Evolutionary conservation across 2,888 invertebrate species (phyloP).

Genomic region (Panzeria rudis): DNA sequence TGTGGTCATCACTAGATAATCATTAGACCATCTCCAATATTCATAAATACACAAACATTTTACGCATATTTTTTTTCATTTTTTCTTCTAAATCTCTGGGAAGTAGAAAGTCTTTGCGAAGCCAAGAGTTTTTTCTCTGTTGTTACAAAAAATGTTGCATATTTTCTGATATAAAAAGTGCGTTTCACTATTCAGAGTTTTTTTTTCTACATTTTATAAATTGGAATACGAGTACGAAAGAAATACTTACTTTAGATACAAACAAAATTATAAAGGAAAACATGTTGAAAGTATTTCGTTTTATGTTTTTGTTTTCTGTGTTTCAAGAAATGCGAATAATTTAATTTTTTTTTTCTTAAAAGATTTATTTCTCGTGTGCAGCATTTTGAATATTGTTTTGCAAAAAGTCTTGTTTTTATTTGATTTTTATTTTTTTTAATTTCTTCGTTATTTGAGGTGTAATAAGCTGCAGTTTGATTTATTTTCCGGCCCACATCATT

Average conservation of each 20-base stretch:
- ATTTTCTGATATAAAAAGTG: conserved; percentile 37
- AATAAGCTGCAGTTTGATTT: conserved; percentile 64
- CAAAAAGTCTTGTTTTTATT: not conserved
- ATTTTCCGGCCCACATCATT: conserved; percentile 67
- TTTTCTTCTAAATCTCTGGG: conserved; percentile 37
- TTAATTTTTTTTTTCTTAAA: conserved; percentile 1
- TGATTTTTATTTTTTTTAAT: conserved; percentile 1
- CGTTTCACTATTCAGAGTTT: conserved; percentile 42
- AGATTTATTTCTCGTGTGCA: conserved; percentile 27
- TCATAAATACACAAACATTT: conserved; percentile 8
- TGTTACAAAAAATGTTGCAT: conserved; percentile 27
- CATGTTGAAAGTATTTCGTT: conserved; percentile 45
- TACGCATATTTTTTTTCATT: conserved; percentile 36
- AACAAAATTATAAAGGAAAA: conserved; percentile 12
- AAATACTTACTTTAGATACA: conserved; percentile 17
- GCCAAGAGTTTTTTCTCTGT: conserved; percentile 21
- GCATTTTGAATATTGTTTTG: not conserved
- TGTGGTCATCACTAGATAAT: not conserved
- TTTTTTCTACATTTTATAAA: conserved; percentile 18
- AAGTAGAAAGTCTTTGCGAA: conserved; percentile 41
- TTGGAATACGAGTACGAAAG: conserved; percentile 27
- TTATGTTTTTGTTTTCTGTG: conserved; percentile 11
- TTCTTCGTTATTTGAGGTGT: conserved; percentile 42
- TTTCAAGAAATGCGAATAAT: conserved; percentile 34
- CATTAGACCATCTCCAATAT: conserved; percentile 49